A percentile compares a stretch with the other conserved stretches of the same genome.
Evolutionary conservation across 1,140 invertebrate genomes (phyloP).

Genomic region (Papilio dardanus): DNA sequence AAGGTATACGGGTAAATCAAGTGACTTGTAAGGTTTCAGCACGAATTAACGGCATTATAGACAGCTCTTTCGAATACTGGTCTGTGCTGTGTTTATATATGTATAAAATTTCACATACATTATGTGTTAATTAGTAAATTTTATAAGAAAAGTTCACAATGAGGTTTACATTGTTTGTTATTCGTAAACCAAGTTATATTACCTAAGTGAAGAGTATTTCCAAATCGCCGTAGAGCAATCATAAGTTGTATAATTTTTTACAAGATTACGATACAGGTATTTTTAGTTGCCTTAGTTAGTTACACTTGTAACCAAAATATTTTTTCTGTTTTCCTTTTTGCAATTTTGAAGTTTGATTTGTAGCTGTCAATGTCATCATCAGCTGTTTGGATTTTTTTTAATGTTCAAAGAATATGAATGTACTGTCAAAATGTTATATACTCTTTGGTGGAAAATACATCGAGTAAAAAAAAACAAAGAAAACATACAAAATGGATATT

Average conservation of each 20-base stretch:
- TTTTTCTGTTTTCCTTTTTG: not conserved
- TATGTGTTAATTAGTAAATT: too few species aligned
- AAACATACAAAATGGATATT: not conserved
- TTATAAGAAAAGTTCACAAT: too few species aligned
- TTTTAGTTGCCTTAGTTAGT: not conserved
- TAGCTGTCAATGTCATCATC: not conserved
- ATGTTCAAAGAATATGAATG: not conserved
- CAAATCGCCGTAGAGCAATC: not conserved
- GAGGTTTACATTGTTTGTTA: too few species aligned
- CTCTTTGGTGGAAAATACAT: too few species aligned
- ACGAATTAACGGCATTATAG: conserved; percentile 19
- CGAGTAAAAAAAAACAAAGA: not conserved
- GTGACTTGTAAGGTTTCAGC: not conserved
- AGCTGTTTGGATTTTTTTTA: not conserved
- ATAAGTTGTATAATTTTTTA: not conserved
- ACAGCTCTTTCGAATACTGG: not conserved
- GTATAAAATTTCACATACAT: not conserved
- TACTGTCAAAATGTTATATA: not conserved
- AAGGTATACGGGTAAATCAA: conserved; percentile 16
- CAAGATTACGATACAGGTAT: not conserved
- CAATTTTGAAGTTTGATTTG: not conserved
- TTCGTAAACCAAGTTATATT: not conserved
- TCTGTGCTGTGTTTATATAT: not conserved
- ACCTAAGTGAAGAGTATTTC: not conserved
- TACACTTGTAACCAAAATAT: not conserved